Base-by-base conservation (phyloP, 2,113 vertebrate genomes). In the Hemicordylus capensis region DNA sequence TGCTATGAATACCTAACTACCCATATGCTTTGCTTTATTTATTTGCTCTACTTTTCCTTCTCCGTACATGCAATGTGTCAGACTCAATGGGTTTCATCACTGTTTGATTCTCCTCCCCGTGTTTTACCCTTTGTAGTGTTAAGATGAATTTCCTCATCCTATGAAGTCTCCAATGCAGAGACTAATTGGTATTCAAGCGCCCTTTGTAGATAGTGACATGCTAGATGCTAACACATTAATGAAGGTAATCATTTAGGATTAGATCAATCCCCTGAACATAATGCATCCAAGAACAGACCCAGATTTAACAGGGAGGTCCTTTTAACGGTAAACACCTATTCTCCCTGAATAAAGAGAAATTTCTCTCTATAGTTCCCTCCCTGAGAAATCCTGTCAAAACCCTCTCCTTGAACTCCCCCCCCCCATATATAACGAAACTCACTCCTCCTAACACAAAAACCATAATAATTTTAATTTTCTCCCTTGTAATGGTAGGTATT, bases 191-290 rank as follows among this genome's bases (percentile, higher is more conserved):
- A 83, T 46, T 1, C 31, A 76, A 28, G 1, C 37, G 14, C 79
- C 26, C 19, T 28, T 4, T 15, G 22, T 12, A 81, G 10, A 44
- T 51, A 81, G 31, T 67, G 63, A 63, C 34, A 79, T 48, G 58
- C 48, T 84, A 59, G 54, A 76, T 46, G 78, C 61, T 37, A 84
- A 59, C 20, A 39, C 58, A 61, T 67, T 66, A 77, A 69, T 46
- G 76, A 86, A 88, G 26, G 26, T 56, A 78, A 85, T 78, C 66
- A 75, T 59, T 85, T 84, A 59, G 76, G 61, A 75, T 73, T 39
- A 90, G 44, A 46, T 51, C 54, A 72, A 24, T 67, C 17, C 34
- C 67, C 54, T 84, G 76, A 85, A 77, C 66, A 79, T 61, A 72
- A 79, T 28, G 28, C 42, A 48, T 9, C 2, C 42, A 76, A 76